Base-by-base conservation (phyloP, 2,888 invertebrate species). In the Periphyllus acericola region DNA sequence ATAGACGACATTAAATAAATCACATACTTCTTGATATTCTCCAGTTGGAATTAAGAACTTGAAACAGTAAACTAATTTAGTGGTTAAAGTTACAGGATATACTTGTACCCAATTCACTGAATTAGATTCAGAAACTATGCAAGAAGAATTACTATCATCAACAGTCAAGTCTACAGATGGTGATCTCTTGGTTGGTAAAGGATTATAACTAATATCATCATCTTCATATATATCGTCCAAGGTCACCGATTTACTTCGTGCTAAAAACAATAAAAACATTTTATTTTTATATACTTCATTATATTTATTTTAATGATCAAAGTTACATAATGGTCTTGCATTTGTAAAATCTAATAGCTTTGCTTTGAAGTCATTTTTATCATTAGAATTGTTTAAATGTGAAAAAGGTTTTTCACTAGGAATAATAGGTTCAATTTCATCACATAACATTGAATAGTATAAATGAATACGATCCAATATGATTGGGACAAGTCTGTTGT, bases 11-110 rank as follows among this genome's bases (percentile, higher is more conserved):
- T 60, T 76, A 32, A 25, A 36, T 32, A 14, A 14, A 82, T 29
- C 11, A 90, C 91, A 91, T 89, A 95, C 95, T 93, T 98, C 99
- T 92, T 99, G 99, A 91, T 99, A 99, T 91, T 99, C 99, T 25
- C 98, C 99, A 94, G 99, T 96, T 0, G 99, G 97, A 6, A 97
- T 96, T n/a, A 99, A 93, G 91, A 98, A 99, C 90, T 97, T 94
- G 52, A 99, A 92, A 90, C 99, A 98, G 3, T 99, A 93, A 93
- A 99, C 95, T 92, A 99, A 98, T 91, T 96, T 95, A 55, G 98
- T 98, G 0, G 96, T 96, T 84, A 95, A 93, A 0, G 96, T 97
- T 3, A 97, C 95, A 14, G 99, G 99, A 91, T 96, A 95, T 90
- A 99, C 95, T 91, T 97, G 96, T 90, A 98, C 96, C 60, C 95